phyloP scores from a whole-genome alignment of 2,888 invertebrate species.

The Lamproptera curius region DNA sequence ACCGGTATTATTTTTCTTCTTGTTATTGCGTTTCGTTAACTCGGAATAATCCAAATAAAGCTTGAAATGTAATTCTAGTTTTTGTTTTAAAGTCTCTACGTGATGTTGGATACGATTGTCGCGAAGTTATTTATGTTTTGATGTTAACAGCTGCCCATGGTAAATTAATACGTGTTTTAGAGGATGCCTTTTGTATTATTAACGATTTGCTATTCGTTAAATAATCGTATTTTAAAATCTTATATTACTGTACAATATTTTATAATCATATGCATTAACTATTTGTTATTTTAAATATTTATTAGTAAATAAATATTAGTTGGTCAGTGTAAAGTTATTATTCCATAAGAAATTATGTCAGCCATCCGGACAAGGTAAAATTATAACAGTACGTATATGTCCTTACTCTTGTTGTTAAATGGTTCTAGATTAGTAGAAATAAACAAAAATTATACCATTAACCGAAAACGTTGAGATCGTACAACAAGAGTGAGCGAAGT shows the following conservation, averaged over 20 bases:
- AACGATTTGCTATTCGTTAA: too few species aligned
- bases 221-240: too few species aligned
- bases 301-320: too few species aligned
- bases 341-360: too few species aligned
- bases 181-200: neutral
- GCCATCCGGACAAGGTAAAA: too few species aligned
- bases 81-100: constrained; percentile 12
- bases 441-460: constrained; percentile 16
- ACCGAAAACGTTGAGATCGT: constrained; percentile 61
- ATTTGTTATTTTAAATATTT: too few species aligned
- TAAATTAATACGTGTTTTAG: neutral
- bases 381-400: too few species aligned
- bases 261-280: too few species aligned
- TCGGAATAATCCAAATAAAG: constrained; percentile 10
- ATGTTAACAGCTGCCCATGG: neutral
- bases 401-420: too few species aligned
- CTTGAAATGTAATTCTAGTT: constrained; percentile 11
- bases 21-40: constrained; percentile 14
- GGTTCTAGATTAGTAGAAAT: too few species aligned
- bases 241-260: too few species aligned
- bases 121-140: constrained; percentile 2
- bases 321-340: too few species aligned
- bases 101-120: constrained; percentile 8
- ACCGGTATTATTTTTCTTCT: constrained; percentile 2
- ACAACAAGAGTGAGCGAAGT: constrained; percentile 57